phyloP scores from a whole-genome alignment of 2,888 invertebrate genomes.

The Phasia obesa region DNA sequence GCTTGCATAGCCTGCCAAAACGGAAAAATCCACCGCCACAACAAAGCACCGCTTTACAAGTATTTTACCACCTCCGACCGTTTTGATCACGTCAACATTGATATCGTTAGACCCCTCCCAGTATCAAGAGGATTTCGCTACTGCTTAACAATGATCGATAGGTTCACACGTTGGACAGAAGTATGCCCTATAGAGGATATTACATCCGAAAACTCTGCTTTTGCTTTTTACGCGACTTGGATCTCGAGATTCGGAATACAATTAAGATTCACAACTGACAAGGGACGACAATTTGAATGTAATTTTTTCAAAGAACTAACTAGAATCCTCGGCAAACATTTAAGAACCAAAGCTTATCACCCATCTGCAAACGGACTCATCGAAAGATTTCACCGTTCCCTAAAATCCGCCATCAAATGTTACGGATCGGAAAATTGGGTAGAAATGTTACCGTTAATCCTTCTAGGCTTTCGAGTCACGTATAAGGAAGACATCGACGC shows the following conservation, averaged over 20 bases:
- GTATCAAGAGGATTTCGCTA: slow-evolving; percentile 22
- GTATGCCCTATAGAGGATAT: slow-evolving; percentile 53
- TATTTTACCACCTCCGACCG: slow-evolving; percentile 19
- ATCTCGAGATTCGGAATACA: slow-evolving; percentile 51
- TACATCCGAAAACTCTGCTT: slow-evolving; percentile 31
- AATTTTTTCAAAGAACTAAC: slow-evolving; percentile 51
- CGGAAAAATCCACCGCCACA: slow-evolving; percentile 40
- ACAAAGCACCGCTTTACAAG: slow-evolving; percentile 13
- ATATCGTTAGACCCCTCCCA: slow-evolving; percentile 4
- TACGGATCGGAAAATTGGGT: too few species aligned
- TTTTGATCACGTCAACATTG: too few species aligned
- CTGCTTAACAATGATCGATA: slow-evolving; percentile 33
- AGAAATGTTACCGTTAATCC: slow-evolving; percentile 14
- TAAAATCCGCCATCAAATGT: slow-evolving; percentile 44
- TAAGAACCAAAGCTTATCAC: slow-evolving; percentile 54
- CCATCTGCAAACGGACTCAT: slow-evolving; percentile 20
- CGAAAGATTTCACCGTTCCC: slow-evolving; percentile 16
- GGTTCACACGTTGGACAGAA: slow-evolving; percentile 15
- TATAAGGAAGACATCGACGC: slow-evolving; percentile 34
- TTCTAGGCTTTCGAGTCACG: slow-evolving; percentile 16
- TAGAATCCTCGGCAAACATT: slow-evolving; percentile 39
- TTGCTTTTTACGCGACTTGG: slow-evolving; percentile 25
- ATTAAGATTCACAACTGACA: slow-evolving; percentile 53
- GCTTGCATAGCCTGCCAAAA: slow-evolving; percentile 6
- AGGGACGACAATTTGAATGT: slow-evolving; percentile 57